Conservation (phyloP, 1,140 invertebrate genomes). For the Tetraneura akinire region DNA sequence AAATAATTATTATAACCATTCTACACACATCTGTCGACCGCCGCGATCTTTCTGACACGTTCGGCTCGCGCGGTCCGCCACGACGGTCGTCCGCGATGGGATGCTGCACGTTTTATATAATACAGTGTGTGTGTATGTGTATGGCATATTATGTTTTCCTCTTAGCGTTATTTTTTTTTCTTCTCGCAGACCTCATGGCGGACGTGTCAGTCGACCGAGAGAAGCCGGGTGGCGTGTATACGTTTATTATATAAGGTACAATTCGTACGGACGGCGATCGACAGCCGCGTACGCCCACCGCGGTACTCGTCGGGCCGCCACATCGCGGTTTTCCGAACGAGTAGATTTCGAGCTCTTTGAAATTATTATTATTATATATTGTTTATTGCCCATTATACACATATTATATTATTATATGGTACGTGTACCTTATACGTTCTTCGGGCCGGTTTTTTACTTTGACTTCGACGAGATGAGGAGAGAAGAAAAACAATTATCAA, state of each 20-base stretch:
- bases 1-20: slow-evolving; percentile 10
- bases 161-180: background rate
- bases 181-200: slow-evolving; percentile 23
- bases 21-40: background rate
- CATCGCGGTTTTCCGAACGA: slow-evolving; percentile 3
- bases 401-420: no score
- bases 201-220: slow-evolving; percentile 2
- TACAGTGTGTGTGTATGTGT: background rate
- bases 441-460: background rate
- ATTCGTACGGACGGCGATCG: slow-evolving; percentile 34
- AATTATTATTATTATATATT: background rate
- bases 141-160: background rate
- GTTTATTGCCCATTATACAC: background rate
- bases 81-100: background rate
- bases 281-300: slow-evolving; percentile 38
- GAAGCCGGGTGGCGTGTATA: background rate
- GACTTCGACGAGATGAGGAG: background rate
- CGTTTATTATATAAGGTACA: background rate
- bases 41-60: slow-evolving; percentile 19
- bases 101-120: background rate
- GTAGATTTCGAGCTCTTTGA: slow-evolving; percentile 19
- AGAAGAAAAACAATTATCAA: background rate
- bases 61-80: background rate
- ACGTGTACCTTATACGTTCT: no score
- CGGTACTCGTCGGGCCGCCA: background rate